These are phyloP conservation scores for Stichopus chloronotus DNA, from an alignment of 35 echinoderm and acorn worm genomes.

Conservation along the genomic window DNA sequence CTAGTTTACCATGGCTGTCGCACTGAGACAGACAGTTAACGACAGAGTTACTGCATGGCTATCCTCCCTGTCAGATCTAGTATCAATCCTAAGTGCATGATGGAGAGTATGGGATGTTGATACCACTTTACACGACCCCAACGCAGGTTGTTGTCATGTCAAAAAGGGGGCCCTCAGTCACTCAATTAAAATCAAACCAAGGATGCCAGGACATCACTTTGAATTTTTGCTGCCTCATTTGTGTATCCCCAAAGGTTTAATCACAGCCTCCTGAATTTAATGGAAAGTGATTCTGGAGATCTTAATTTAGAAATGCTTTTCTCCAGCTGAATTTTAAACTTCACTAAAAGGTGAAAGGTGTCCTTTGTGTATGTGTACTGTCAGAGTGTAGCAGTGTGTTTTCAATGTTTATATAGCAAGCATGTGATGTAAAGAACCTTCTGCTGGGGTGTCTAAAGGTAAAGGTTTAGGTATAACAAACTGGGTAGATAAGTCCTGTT, in stretches of 20 bases:
- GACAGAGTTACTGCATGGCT: no score
- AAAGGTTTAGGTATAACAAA: no score
- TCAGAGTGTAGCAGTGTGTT: no score
- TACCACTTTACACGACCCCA: not conserved
- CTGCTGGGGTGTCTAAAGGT: no score
- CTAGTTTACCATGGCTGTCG: no score
- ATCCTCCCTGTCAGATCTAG: not conserved
- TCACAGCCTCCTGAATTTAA: not conserved
- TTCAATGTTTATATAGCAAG: no score
- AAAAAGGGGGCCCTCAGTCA: not conserved
- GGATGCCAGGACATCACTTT: not conserved
- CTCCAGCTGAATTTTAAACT: not conserved
- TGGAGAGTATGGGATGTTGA: not conserved
- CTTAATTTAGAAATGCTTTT: not conserved
- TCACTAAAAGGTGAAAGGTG: no score
- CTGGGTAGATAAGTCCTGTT: no score
- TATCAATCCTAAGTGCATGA: not conserved
- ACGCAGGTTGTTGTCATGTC: not conserved
- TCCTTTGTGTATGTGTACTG: no score
- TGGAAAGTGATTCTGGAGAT: not conserved
- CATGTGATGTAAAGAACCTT: no score
- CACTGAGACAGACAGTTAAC: no score
- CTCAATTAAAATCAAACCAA: not conserved
- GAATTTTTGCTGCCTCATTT: not conserved
- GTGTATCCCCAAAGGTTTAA: not conserved